Base-by-base conservation (phyloP, 2,888 invertebrate genomes). In the Himalopsyche kuldschensis region DNA sequence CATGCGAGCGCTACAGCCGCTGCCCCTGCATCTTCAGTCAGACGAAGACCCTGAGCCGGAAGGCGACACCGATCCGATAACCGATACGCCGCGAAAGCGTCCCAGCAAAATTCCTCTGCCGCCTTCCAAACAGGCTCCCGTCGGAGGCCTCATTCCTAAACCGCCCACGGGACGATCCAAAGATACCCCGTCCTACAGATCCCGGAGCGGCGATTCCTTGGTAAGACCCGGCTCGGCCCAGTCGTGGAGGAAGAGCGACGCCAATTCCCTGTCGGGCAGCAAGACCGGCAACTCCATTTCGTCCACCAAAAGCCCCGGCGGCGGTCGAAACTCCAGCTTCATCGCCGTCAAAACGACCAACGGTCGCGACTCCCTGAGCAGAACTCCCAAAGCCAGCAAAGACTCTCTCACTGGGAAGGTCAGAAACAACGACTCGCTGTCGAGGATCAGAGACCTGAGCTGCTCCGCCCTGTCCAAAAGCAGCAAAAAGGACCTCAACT, bases 21-120 rank as follows among this genome's bases (percentile, higher is more conserved):
- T 90, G 88, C 90, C 88, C 86, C 90, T 92, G 88, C 93, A 92
- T 84, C 89, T 92, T 86, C 87, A 91, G 88, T 81, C 84, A 82
- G 89, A 89, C 81, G 88, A 89, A 86, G 94, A 94, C 88, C 93
- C 94, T 88, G 93, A 93, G 88, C 90, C 93, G 88, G 89, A 91
- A 88, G 75, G 89, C 41, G 85, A 86, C 10, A 88, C 30, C 87
- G 87, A 6, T 86, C 47, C 87, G 86, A 84, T 87, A 87, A 84
- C 87, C 86, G 85, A 88, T 87, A 87, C 90, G 82, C 90, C 90
- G 27, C 90, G 92, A 77, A 89, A 91, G 85, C 90, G 93, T 86
- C 94, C 95, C 81, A 94, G 95, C 90, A 95, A 95, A 89, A 96
- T 95, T 87, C 96, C 95, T 82, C 91, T 95, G 88, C 93, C 93